Evolutionary conservation across 2,888 invertebrate genomes (phyloP).

Genomic region (Pogonocherus hispidulus): DNA sequence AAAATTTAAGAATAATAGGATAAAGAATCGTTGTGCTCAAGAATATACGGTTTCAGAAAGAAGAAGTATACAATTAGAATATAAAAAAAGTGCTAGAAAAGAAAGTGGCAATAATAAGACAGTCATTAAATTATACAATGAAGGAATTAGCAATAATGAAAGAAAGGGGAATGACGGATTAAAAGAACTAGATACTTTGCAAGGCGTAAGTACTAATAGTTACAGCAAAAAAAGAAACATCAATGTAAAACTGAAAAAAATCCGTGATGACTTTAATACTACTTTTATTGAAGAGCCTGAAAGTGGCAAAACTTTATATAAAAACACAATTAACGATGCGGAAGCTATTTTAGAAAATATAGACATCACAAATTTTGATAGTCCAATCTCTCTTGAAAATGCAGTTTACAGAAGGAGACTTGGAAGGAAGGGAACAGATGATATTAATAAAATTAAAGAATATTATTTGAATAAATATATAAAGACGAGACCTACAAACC

Average conservation of each 20-base stretch:
- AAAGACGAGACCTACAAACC: conserved; percentile 1
- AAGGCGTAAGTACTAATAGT: too few species aligned
- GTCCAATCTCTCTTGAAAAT: not conserved
- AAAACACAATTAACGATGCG: not conserved
- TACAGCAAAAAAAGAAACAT: not conserved
- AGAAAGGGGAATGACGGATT: not conserved
- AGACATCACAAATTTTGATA: not conserved
- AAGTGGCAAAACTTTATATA: too few species aligned
- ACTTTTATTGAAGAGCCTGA: conserved; percentile 4
- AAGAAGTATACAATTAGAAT: not conserved
- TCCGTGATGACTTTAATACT: conserved; percentile 8
- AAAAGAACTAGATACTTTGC: too few species aligned
- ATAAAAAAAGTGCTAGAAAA: not conserved
- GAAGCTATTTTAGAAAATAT: not conserved
- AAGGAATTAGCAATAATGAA: not conserved
- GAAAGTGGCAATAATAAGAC: not conserved
- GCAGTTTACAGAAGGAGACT: not conserved
- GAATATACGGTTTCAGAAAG: not conserved
- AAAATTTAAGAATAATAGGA: not conserved
- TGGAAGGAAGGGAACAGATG: not conserved
- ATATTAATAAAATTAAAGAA: conserved; percentile 3
- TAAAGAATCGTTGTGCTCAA: not conserved
- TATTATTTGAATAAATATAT: conserved; percentile 16
- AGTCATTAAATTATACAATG: not conserved
- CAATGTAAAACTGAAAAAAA: not conserved